phyloP scores from a whole-genome alignment of 2,888 invertebrate genomes.

The Apamea sordens region DNA sequence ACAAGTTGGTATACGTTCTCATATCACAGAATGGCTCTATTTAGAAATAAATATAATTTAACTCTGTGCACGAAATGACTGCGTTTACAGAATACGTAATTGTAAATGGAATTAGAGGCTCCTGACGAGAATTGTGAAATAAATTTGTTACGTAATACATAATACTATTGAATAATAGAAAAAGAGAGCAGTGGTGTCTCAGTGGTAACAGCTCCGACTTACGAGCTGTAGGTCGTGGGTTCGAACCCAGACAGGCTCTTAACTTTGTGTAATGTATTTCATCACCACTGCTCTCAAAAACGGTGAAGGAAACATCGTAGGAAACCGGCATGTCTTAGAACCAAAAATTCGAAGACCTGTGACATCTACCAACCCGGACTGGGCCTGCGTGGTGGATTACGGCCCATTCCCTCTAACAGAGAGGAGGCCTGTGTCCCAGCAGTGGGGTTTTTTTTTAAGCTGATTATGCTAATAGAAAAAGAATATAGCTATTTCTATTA shows the following conservation, averaged over 20 bases:
- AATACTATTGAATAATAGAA: conserved; percentile 5
- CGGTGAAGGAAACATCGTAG: background rate
- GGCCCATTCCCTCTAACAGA: background rate
- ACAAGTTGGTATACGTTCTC: conserved; percentile 72
- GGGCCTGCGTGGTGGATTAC: background rate
- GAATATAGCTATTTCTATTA: background rate
- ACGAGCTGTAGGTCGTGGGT: no score
- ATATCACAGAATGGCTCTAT: conserved; percentile 68
- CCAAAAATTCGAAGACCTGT: background rate
- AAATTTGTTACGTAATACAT: conserved; percentile 14
- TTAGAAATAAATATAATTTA: conserved; percentile 35
- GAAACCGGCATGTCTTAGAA: background rate
- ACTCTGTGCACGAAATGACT: conserved; percentile 54
- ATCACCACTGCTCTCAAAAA: background rate
- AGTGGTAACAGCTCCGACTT: background rate
- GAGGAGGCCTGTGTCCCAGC: background rate
- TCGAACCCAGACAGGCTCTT: background rate
- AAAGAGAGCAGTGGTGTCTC: background rate
- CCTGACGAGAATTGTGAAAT: conserved; percentile 16
- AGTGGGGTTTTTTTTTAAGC: background rate
- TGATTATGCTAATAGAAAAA: conserved; percentile 4
- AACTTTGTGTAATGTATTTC: no score
- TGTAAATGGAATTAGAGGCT: conserved; percentile 51
- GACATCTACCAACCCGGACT: no score
- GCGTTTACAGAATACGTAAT: conserved; percentile 41